Evolutionary conservation across 2,888 invertebrate genomes (phyloP), one percentile per base, ranked within the genome.

Genomic region (Drosophila peninsularis): DNA sequence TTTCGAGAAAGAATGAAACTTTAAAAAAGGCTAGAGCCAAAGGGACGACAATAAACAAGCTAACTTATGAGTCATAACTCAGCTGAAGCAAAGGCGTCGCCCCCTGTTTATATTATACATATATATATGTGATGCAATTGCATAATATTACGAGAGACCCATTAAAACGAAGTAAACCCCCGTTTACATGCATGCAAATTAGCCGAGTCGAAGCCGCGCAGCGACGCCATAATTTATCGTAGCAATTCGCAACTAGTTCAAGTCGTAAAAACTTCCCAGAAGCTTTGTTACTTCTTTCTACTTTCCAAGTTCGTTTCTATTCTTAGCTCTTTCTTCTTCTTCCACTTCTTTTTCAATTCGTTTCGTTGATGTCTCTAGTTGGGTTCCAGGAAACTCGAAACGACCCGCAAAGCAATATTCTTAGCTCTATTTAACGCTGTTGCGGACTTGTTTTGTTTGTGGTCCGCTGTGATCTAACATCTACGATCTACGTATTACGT

Each of bases 371-470:
- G 36, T 14, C 36, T 27, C 5, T 61, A 1, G 30, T 19, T 42
- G 34, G 50, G 2, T 64, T 64, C 64, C 45, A 13, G 44, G 64
- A 64, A 53, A 24, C 63, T 17, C 17, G 44, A 64, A 64, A 62
- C 14, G 63, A 63, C 63, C 44, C 50, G 32, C 50, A 63, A 62
- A 66, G 49, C 49, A 52, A 63, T 63, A 50, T 62, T 63, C 63
- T 63, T 62, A 63, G 63, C 64, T 53, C 53, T 53, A 53, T 63
- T 63, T 53, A 63, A 63, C 44, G 37, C 63, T 45, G 37, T 32
- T 37, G 32, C n/a, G 11, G n/a, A 32, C 58, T 17, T 30, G n/a
- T 61, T 45, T 32, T 32, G 5, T 30, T 30, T 30, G 27, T 30
- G 17, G 11, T 32, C 49, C 19, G 24, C 24, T 64, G 44, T 27